Percentiles rank a stretch among this genome's conserved stretches.
These are phyloP conservation scores for Pseudoips prasinana DNA, from an alignment of 2,888 invertebrate species.

Conservation along the genomic window DNA sequence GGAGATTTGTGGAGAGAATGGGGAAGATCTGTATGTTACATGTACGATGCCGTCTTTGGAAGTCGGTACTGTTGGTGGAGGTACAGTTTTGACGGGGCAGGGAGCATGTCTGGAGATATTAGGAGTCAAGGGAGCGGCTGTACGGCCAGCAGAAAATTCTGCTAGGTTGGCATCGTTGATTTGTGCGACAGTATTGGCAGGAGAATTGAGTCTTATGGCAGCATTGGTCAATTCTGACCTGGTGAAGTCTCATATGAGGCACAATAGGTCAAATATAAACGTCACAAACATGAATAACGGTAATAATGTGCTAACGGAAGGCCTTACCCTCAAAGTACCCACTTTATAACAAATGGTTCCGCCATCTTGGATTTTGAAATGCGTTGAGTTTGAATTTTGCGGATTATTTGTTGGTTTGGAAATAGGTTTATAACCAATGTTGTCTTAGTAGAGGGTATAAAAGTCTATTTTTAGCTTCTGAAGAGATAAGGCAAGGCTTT, in stretches of 20 bases:
- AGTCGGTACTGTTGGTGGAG: constrained; percentile 97
- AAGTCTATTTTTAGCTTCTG: too few relatives aligned
- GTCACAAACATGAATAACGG: constrained; percentile 21
- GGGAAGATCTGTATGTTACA: constrained; percentile 93
- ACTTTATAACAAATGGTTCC: constrained; percentile 51
- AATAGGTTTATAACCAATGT: too few relatives aligned
- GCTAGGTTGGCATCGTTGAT: constrained; percentile 93
- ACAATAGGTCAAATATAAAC: constrained; percentile 88
- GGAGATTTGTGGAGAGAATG: constrained; percentile 90
- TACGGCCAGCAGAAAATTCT: constrained; percentile 93
- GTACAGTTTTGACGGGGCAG: constrained; percentile 95
- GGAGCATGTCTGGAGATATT: constrained; percentile 94
- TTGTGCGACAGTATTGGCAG: constrained; percentile 97
- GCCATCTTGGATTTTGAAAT: neutral
- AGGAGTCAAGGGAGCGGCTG: constrained; percentile 90
- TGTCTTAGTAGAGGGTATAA: too few relatives aligned
- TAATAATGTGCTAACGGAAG: constrained; percentile 29
- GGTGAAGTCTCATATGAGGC: constrained; percentile 97
- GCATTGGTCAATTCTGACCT: constrained; percentile 97
- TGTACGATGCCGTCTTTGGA: constrained; percentile 99
- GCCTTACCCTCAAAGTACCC: constrained; percentile 55
- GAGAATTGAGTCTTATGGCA: constrained; percentile 98
- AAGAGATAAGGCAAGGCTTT: too few relatives aligned
- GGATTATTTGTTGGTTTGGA: too few relatives aligned
- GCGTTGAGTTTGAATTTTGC: neutral